Base-by-base conservation (phyloP, 1,140 invertebrate species). In the Pinna nobilis region DNA sequence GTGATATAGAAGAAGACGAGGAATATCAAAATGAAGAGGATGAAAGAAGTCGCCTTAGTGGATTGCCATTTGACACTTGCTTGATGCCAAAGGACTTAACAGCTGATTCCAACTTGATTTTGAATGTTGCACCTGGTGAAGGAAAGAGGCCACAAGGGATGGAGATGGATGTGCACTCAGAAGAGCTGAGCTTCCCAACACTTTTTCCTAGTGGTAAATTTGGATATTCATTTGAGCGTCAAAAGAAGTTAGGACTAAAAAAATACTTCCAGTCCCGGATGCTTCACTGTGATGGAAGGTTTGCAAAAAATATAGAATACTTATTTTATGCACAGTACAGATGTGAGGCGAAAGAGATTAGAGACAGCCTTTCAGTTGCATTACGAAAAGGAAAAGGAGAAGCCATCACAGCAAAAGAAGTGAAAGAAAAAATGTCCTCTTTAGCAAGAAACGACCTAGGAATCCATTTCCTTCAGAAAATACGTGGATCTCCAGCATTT, bases 131-230 rank as follows among this genome's bases (percentile, higher is more conserved):
- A 4, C 66, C 66, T 35, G 66, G 18, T 18, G 66, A 75, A 66
- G 67, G 67, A 55, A 63, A 75, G 37, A 30, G 20, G 11, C 73
- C 73, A 47, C 25, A 65, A 6, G 59, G 20, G 25, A 18, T 75
- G 25, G 63, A 70, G 28, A 20, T 37, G 23, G 73, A 75, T 39
- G 50, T 44, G 47, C 47, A 59, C 44, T 53, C 67, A 35, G 73
- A 75, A 50, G 66, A 57, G 50, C 28, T 75, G n/a, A 35, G 59
- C 41, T 75, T 75, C 37, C 61, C 67, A n/a, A 69, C 59, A 59
- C 44, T 65, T 41, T 65, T 68, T 55, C 53, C 50, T 39, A 44
- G 20, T 9, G 49, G 50, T 7, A 33, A 33, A 39, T 55, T 33
- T 55, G 18, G 47, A 32, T 51, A 37, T 20, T 37, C 51, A 11